These are phyloP conservation scores for Schizopygopsis pylzovi DNA, from an alignment of 2,797 vertebrate species.

Conservation along the genomic window DNA sequence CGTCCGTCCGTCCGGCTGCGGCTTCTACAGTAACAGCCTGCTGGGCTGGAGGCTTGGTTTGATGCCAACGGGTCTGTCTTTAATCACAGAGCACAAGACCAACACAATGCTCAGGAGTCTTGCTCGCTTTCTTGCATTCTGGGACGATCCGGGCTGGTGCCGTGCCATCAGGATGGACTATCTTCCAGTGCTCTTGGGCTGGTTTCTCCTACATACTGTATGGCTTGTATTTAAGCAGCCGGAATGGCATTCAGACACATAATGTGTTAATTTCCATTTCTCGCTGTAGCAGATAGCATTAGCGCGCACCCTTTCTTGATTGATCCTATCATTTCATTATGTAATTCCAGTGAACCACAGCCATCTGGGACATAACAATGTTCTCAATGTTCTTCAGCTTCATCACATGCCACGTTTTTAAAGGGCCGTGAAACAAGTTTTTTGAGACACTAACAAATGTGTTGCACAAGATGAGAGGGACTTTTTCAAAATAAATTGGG, in stretches of 20 bases:
- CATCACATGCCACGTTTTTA: neutral
- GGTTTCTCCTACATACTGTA: neutral
- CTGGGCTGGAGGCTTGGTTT: constrained; percentile 66
- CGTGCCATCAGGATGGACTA: constrained; percentile 4
- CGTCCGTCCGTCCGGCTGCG: constrained; percentile 68
- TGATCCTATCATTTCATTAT: neutral
- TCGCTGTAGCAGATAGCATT: neutral
- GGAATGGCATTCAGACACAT: neutral
- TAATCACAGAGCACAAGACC: constrained; percentile 50
- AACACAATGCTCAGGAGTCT: constrained; percentile 23
- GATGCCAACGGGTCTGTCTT: constrained; percentile 46
- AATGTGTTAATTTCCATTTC: neutral
- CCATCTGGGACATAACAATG: neutral
- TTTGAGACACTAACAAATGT: neutral
- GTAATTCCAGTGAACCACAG: constrained; percentile 11
- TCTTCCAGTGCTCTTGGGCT: neutral
- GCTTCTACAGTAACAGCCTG: constrained; percentile 70
- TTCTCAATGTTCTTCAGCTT: neutral
- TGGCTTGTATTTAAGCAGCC: neutral
- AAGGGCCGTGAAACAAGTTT: neutral
- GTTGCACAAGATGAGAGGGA: neutral
- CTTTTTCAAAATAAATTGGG: no score
- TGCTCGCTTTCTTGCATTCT: constrained; percentile 3
- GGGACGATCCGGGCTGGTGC: constrained; percentile 5
- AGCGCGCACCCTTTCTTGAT: neutral